Evolutionary conservation across 2,113 vertebrate genomes (phyloP), one percentile per base, ranked within the genome.

Genomic region (Pterocles gutturalis): DNA sequence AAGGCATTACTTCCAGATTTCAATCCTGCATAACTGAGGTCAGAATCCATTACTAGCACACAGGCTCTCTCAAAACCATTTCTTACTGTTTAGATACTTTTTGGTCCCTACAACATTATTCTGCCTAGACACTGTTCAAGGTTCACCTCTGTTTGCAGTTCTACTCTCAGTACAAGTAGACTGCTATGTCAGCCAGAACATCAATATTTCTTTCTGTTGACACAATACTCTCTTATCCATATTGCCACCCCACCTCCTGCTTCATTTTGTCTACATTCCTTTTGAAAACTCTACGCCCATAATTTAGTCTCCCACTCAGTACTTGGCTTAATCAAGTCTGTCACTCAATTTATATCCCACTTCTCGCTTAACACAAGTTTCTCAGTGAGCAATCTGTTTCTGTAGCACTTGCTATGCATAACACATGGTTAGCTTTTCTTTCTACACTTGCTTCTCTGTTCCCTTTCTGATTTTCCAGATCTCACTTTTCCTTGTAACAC

Each of bases 131-230:
- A 90, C 48, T 4, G 2, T 69, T 82, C 53, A 65, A 65, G 65
- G 83, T 80, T 89, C 82, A 95, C 87, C 76, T 94, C 85, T 65
- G 41, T 88, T 91, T 89, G 82, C 82, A 76, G 70, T 83, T 89
- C 83, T 83, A 86, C 60, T 93, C 83, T 89, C 36, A 16, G 61
- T 72, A 61, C 17, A 69, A 91, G 89, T 90, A 94, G 93, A 90
- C 53, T 94, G 79, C 89, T 93, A 67, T 85, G 94, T 96, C 95
- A 96, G 96, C 91, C 89, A 93, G 95, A 96, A 93, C 96, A 96
- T 96, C 94, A 96, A 95, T 96, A 97, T 97, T 97, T 97, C 89
- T 91, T 95, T 96, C 94, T 97, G 95, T 97, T 96, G 95, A 97
- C 96, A 96, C 81, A 94, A 97, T 96, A 90, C 86, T 92, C 81